Percentiles rank a stretch among this genome's conserved stretches.
phyloP scores from a whole-genome alignment of 2,797 vertebrate species.

The Antennarius maculatus region DNA sequence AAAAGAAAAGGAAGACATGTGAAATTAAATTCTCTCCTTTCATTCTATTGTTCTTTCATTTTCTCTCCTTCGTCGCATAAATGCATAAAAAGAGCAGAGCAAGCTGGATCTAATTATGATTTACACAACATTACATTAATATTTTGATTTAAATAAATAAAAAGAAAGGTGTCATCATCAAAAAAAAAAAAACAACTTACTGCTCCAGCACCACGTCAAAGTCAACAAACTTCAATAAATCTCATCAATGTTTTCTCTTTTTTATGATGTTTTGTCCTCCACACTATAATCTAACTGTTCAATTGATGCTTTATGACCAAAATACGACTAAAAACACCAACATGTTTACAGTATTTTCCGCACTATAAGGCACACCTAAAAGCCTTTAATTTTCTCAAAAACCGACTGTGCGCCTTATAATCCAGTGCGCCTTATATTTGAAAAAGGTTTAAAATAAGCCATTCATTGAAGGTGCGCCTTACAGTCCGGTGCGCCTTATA shows the following conservation, averaged over 20 bases:
- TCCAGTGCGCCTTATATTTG: too few relatives aligned
- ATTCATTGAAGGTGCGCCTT: too few relatives aligned
- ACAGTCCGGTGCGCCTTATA: too few relatives aligned
- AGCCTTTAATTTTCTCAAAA: too few relatives aligned
- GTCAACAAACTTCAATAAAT: conserved; percentile 69
- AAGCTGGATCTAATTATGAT: conserved; percentile 78
- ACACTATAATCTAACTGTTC: conserved; percentile 37
- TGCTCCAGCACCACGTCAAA: conserved; percentile 75
- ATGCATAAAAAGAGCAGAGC: conserved; percentile 67
- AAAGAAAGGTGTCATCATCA: conserved; percentile 67
- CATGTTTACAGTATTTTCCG: not conserved
- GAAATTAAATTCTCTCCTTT: conserved; percentile 79
- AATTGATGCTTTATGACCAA: conserved; percentile 31
- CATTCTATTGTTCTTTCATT: conserved; percentile 77
- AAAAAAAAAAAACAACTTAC: conserved; percentile 69
- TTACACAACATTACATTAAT: conserved; percentile 61
- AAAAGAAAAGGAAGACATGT: conserved; percentile 49
- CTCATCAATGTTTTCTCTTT: conserved; percentile 25
- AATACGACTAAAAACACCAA: not conserved
- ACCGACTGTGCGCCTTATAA: too few relatives aligned
- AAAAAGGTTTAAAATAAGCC: too few relatives aligned
- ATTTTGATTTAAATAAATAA: conserved; percentile 34
- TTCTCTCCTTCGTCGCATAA: conserved; percentile 73
- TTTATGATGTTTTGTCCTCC: not conserved
- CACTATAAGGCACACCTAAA: too few relatives aligned